These are phyloP conservation scores for Scaptomyza montana DNA, from an alignment of 1,140 invertebrate species.

Conservation along the genomic window DNA sequence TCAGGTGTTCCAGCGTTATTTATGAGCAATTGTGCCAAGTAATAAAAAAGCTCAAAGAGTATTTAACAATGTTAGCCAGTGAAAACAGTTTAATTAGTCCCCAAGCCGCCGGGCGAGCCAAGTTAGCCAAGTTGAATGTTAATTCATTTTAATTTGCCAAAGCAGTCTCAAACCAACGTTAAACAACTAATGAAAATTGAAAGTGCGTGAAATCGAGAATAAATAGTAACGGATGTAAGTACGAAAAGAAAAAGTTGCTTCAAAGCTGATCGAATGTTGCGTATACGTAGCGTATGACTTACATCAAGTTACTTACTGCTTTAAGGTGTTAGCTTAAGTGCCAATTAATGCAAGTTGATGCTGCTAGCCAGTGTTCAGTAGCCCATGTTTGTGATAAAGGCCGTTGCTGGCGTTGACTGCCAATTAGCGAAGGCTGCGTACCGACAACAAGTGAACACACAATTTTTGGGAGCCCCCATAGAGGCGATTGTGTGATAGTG, in stretches of 20 bases:
- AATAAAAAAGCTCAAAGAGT: constrained; percentile 13
- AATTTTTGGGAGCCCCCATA: not conserved
- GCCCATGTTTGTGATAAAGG: not conserved
- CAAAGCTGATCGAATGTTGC: constrained; percentile 45
- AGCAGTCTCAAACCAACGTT: not conserved
- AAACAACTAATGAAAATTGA: constrained; percentile 1
- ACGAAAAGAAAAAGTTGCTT: constrained; percentile 9
- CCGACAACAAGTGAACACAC: not conserved
- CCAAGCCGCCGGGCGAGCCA: constrained; percentile 3
- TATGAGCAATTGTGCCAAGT: constrained; percentile 27
- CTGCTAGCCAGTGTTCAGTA: not conserved
- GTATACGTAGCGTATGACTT: constrained; percentile 13
- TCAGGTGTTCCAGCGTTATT: constrained; percentile 50
- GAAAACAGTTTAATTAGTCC: constrained; percentile 33
- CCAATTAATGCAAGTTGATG: constrained; percentile 19
- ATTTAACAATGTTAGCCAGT: constrained; percentile 6
- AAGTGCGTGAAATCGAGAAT: constrained; percentile 49
- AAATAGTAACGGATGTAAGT: constrained; percentile 31
- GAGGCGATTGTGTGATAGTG: not conserved
- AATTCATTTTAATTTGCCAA: constrained; percentile 69
- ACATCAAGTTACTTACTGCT: not conserved
- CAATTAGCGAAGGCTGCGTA: constrained; percentile 26
- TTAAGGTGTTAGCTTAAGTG: constrained; percentile 4
- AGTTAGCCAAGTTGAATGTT: constrained; percentile 32
- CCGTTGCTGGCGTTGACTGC: constrained; percentile 23